Evolutionary conservation across 2,888 invertebrate species (phyloP).

Genomic region (Tenodera sinensis): DNA sequence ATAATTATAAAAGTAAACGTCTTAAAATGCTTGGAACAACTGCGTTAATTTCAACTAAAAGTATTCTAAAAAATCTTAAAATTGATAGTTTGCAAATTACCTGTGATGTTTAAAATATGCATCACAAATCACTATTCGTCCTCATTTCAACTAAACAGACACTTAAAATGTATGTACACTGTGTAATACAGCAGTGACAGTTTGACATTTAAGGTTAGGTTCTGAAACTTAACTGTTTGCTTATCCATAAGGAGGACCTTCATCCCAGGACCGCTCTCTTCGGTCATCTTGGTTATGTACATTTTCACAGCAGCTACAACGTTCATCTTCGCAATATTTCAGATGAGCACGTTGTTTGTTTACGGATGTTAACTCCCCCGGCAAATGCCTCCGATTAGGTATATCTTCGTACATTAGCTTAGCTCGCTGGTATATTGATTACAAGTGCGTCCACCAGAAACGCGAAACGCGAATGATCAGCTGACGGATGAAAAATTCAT

Average conservation of each 20-base stretch:
- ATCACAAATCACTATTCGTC: too few relatives aligned
- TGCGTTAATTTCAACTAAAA: too few relatives aligned
- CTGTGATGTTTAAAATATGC: too few relatives aligned
- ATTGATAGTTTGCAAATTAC: too few relatives aligned
- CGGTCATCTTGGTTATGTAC: conserved; percentile 96
- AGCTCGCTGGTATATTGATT: neutral
- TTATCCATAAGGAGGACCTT: conserved; percentile 97
- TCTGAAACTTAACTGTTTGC: conserved; percentile 71
- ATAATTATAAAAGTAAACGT: too few relatives aligned
- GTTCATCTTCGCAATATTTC: conserved; percentile 67
- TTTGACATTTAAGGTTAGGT: neutral
- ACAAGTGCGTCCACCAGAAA: neutral
- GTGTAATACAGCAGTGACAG: too few relatives aligned
- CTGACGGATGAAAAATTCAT: neutral
- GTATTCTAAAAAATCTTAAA: too few relatives aligned
- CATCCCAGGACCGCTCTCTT: conserved; percentile 97
- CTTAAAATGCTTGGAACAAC: too few relatives aligned
- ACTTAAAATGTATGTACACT: too few relatives aligned
- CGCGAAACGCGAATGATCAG: neutral
- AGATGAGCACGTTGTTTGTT: neutral
- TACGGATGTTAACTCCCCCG: neutral
- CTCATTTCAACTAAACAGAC: too few relatives aligned
- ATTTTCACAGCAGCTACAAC: conserved; percentile 87
- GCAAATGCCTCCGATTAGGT: too few relatives aligned
- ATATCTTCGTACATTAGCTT: neutral